Conservation (phyloP, 1,140 invertebrate genomes). For the Antheraea mylitta region DNA sequence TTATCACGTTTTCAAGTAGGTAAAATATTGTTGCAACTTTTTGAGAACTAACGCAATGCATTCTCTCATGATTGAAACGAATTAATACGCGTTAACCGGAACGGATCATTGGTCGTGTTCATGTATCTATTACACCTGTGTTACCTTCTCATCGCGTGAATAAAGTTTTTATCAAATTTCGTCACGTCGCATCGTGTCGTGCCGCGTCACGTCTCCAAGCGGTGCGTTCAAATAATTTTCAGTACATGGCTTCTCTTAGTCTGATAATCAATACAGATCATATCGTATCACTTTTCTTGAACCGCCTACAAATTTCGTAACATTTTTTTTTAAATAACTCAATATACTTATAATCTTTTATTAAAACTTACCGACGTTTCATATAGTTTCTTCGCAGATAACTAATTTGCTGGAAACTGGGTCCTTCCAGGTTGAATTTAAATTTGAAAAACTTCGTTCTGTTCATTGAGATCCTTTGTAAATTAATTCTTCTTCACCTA, state of each 20-base stretch:
- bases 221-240: conserved; percentile 18
- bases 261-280: too few species aligned
- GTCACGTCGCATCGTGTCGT: conserved; percentile 12
- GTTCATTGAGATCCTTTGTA: too few species aligned
- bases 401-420: too few species aligned
- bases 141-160: conserved; percentile 19
- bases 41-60: neutral
- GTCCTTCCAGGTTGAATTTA: too few species aligned
- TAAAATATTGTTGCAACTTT: conserved; percentile 14
- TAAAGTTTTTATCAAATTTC: neutral
- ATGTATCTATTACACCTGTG: conserved; percentile 4
- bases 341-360: too few species aligned
- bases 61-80: neutral
- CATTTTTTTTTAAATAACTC: too few species aligned
- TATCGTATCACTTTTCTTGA: too few species aligned
- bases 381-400: too few species aligned
- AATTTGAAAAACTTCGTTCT: too few species aligned
- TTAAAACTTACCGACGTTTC: too few species aligned
- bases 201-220: neutral
- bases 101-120: conserved; percentile 6
- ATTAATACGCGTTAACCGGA: neutral
- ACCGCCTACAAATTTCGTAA: too few species aligned
- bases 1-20: neutral
- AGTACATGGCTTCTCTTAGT: neutral
- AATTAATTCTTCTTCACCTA: too few species aligned